Evolutionary conservation across 2,888 invertebrate genomes (phyloP), one percentile per base, ranked within the genome.

Genomic region (Conus canariensis): DNA sequence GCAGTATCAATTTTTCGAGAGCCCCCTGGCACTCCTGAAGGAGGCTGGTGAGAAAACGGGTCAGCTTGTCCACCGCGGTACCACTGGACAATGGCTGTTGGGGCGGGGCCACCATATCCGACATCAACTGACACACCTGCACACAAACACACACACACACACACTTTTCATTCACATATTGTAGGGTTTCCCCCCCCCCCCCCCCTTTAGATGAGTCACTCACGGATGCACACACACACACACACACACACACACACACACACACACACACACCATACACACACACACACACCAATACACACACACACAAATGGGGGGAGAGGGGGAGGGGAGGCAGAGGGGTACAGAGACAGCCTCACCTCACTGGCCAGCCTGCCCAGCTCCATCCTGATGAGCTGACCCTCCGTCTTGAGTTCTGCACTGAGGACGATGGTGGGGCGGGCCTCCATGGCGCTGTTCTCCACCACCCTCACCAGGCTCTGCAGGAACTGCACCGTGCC

Each of bases 81-180:
- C 56, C n/a, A 9, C 56, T 56, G 82, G 82, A 16, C 56, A 82
- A 8, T 5, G 14, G 16, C 82, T 56, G 56, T 0, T 5, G 56
- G 14, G 10, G 8, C 9, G 25, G 77, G 10, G 77, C 25, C 30
- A 16, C 45, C 82, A 82, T 82, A 14, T 56, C 82, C 45, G 82
- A 56, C 82, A 82, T 82, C 82, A 56, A 8, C 56, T 56, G 22
- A 56, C 82, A 82, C 82, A 82, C 82, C 82, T 82, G 82, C 82
- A 19, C 16, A 19, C 56, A 56, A 7, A 56, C 56, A 56, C 7
- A 77, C 25, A 25, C 30, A 19, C 7, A 83, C 85, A 45, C 4
- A 85, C 85, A 74, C 30, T 30, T 30, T 30, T 30, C 30, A 30
- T 30, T 30, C 30, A 30, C 30, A 30, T 30, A 30, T 30, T 30